phyloP scores from a whole-genome alignment of 2,888 invertebrate genomes.

The Germaria angustata region DNA sequence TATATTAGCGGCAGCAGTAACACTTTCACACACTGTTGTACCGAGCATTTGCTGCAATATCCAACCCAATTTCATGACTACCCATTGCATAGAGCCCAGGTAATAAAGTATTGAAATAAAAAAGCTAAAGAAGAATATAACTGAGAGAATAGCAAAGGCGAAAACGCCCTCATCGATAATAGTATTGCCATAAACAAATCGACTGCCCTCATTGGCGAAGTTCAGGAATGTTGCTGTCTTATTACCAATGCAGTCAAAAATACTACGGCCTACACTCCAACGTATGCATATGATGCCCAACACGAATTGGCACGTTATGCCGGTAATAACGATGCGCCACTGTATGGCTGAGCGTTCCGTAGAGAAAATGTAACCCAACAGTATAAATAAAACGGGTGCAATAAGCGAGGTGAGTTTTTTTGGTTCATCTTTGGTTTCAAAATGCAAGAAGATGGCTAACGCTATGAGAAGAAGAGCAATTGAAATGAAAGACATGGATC shows the following conservation, averaged over 20 bases:
- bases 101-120: conserved; percentile 93
- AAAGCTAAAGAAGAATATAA: conserved; percentile 96
- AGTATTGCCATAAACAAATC: conserved; percentile 90
- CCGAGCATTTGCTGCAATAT: conserved; percentile 86
- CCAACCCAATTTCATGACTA: conserved; percentile 90
- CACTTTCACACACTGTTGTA: conserved; percentile 96
- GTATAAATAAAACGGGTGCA: conserved; percentile 84
- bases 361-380: conserved; percentile 84
- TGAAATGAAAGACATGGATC: conserved; percentile 80
- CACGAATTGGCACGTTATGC: conserved; percentile 90
- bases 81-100: conserved; percentile 92
- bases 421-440: conserved; percentile 83
- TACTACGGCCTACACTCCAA: conserved; percentile 88
- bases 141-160: conserved; percentile 94
- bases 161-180: conserved; percentile 85
- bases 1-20: conserved; percentile 95
- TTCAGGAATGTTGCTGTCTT: conserved; percentile 87
- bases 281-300: conserved; percentile 92
- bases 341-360: conserved; percentile 83
- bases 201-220: conserved; percentile 89
- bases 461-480: conserved; percentile 80
- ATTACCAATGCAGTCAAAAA: conserved; percentile 83
- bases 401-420: conserved; percentile 85
- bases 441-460: conserved; percentile 83
- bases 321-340: conserved; percentile 91